Percentiles rank a stretch among this genome's conserved stretches.
These are phyloP conservation scores for Arge pagana DNA, from an alignment of 2,888 invertebrate species.

Conservation along the genomic window DNA sequence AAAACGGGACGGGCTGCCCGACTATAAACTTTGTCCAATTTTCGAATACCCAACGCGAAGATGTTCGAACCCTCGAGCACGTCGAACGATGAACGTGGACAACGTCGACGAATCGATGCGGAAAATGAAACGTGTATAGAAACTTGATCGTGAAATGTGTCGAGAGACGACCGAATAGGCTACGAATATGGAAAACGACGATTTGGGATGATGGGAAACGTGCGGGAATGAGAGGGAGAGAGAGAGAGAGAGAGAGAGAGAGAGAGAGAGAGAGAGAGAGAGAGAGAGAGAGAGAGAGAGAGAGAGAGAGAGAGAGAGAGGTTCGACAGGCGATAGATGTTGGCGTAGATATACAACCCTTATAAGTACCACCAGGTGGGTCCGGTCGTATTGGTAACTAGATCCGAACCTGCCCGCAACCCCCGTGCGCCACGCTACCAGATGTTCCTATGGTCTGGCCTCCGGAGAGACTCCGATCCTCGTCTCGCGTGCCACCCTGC, in stretches of 20 bases:
- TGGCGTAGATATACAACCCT: conserved; percentile 33
- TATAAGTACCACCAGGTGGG: conserved; percentile 45
- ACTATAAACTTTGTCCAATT: no score
- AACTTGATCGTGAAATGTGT: no score
- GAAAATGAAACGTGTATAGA: no score
- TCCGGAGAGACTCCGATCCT: background rate
- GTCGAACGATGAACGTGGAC: no score
- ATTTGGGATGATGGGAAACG: conserved; percentile 29
- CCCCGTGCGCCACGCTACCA: conserved; percentile 11
- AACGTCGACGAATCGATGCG: no score
- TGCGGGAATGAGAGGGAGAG: background rate
- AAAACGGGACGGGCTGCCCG: no score
- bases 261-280: background rate
- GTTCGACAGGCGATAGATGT: conserved; percentile 9
- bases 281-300: background rate
- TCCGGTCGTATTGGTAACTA: conserved; percentile 38
- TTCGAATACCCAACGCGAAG: no score
- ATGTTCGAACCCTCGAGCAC: no score
- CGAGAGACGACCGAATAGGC: no score
- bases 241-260: conserved; percentile 34
- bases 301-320: background rate
- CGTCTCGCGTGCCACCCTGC: conserved; percentile 23
- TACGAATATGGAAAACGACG: no score
- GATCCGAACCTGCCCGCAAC: conserved; percentile 33
- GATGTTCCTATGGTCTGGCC: conserved; percentile 8